Base-by-base conservation (phyloP, 1,140 invertebrate species). In the Platyscapa corneri region DNA sequence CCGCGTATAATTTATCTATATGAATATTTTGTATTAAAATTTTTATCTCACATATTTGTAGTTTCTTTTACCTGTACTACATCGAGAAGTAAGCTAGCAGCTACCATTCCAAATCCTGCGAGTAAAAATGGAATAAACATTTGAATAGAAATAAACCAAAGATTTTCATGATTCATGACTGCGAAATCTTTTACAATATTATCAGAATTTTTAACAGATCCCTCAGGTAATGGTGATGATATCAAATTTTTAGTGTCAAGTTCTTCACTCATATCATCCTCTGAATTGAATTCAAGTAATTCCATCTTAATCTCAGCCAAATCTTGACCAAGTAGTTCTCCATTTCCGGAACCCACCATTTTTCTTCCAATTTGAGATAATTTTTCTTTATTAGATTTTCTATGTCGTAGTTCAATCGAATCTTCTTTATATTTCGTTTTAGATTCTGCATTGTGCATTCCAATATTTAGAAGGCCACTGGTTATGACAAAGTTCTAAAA, bases 101-200 rank as follows among this genome's bases (percentile, higher is more conserved):
- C 96, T 0, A 99, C 98, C 96, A 98, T 99, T 78, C 98, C 98
- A 89, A 98, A 96, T 32, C 98, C 98, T 85, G 98, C 98, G 56
- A 99, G 94, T 46, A 98, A 93, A 93, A 98, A 98, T 6, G 98
- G 98, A 86, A 98, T 95, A 87, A 97, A 96, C 92, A 98, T 97
- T 94, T 99, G 97, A 72, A 97, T 94, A 20, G 95, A 94, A n/a
- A 95, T 96, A 18, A 94, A 94, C 94, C 95, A 96, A 86, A 94
- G 91, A 88, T 92, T 94, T 88, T 94, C 94, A 23, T 92, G 90
- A 5, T 91, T 87, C 10, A 56, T 67, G 82, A 86, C 80, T 78
- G 85, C 78, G 74, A 79, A 65, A 46, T 81, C 16, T 86, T 89
- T 81, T 87, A 74, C n/a, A 42, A 49, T 20, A 75, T n/a, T 16